Conservation (phyloP, 2,797 vertebrate genomes). For the Triplophysa bombifrons region DNA sequence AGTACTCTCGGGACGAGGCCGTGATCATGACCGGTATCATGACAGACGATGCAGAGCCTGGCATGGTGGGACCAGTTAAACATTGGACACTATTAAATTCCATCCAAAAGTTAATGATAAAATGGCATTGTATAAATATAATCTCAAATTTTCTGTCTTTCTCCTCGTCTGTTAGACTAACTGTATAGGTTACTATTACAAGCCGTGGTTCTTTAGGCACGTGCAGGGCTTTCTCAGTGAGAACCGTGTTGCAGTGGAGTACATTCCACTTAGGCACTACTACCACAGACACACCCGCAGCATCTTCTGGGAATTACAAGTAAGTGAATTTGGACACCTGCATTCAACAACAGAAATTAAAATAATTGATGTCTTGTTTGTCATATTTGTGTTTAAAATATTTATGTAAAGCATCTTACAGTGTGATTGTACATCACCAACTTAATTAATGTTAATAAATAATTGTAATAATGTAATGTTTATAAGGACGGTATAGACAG, state of each 20-base stretch:
- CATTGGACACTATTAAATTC: not conserved
- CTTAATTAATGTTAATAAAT: not conserved
- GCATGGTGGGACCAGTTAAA: conserved; percentile 78
- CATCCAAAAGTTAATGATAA: not conserved
- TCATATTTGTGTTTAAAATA: not conserved
- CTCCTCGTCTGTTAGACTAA: conserved; percentile 79
- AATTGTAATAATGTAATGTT: not conserved
- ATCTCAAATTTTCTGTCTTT: not conserved
- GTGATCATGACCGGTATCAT: conserved; percentile 96
- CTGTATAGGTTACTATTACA: conserved; percentile 90
- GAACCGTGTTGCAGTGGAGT: conserved; percentile 80
- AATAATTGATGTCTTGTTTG: not conserved
- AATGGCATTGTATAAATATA: not conserved
- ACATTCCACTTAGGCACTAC: conserved; percentile 94
- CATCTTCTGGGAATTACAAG: conserved; percentile 99
- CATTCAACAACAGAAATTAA: not conserved
- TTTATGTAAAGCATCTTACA: not conserved
- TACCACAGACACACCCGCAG: conserved; percentile 97
- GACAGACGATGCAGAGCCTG: conserved; percentile 84
- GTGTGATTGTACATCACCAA: not conserved
- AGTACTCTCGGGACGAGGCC: conserved; percentile 87
- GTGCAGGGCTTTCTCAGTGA: conserved; percentile 86
- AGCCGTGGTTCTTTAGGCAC: conserved; percentile 98
- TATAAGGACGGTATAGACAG: too few species aligned
- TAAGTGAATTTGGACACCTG: conserved; percentile 63